Evolutionary conservation across 2,888 invertebrate species (phyloP).

Genomic region (Nematopogon swammerdamellus): DNA sequence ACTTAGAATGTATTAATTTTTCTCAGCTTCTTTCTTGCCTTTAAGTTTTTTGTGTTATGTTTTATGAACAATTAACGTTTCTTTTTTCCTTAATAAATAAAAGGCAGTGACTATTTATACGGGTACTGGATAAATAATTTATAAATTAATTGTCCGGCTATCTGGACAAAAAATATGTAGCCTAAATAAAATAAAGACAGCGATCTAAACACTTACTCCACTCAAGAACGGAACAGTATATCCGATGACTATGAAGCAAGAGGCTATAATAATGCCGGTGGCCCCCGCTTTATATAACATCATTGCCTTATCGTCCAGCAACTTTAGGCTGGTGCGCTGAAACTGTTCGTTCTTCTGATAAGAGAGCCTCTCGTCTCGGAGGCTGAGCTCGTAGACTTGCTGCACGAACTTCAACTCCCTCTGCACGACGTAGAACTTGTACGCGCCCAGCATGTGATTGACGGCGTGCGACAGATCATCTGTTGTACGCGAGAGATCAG

Average conservation of each 20-base stretch:
- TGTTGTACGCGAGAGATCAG: not conserved
- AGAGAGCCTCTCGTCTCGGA: not conserved
- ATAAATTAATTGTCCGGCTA: too few species aligned
- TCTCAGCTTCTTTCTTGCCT: too few species aligned
- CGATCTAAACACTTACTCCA: too few species aligned
- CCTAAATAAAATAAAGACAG: too few species aligned
- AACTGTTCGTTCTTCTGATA: not conserved
- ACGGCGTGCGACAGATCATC: not conserved
- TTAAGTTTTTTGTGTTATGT: too few species aligned
- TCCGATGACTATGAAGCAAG: not conserved
- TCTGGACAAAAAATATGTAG: too few species aligned
- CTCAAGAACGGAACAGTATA: not conserved
- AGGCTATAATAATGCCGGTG: not conserved
- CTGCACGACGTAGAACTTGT: not conserved
- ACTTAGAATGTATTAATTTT: too few species aligned
- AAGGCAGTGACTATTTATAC: too few species aligned
- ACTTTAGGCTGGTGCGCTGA: not conserved
- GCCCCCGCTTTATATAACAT: not conserved
- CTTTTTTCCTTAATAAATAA: too few species aligned
- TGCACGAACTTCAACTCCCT: not conserved
- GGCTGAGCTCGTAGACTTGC: not conserved
- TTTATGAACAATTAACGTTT: too few species aligned
- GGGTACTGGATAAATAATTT: too few species aligned
- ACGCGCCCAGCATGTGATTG: not conserved
- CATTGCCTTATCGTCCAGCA: not conserved